Conservation (phyloP, 2,888 invertebrate genomes). For the Cephus pygmeus region DNA sequence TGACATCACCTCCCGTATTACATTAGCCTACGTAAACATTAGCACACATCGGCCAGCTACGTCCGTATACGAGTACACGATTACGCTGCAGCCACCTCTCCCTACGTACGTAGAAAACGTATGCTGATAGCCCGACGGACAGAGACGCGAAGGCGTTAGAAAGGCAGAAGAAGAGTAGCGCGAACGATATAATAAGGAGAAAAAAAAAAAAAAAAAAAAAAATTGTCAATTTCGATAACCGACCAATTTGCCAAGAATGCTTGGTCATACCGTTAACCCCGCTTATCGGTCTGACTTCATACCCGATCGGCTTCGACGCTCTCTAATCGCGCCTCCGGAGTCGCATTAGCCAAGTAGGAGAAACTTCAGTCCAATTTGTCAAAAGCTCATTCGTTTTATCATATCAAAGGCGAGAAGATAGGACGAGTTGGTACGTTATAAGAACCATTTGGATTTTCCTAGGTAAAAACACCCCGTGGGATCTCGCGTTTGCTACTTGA, state of each 20-base stretch:
- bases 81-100: background rate
- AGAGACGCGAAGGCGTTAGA: background rate
- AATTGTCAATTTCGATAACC: background rate
- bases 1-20: constrained; percentile 57
- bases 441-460: background rate
- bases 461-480: background rate
- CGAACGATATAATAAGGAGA: background rate
- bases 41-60: constrained; percentile 13
- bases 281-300: background rate
- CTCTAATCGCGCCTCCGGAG: background rate
- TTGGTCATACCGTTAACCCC: background rate
- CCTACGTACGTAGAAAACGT: background rate
- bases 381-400: background rate
- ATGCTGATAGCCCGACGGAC: background rate
- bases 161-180: constrained; percentile 7
- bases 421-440: background rate
- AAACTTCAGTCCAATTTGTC: background rate
- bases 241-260: background rate
- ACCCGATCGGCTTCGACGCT: background rate
- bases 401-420: background rate
- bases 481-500: no score
- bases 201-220: background rate
- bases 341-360: background rate
- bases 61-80: constrained; percentile 1
- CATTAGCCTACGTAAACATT: constrained; percentile 57